phyloP scores from a whole-genome alignment of 2,888 invertebrate species.

The Thalpophila matura region DNA sequence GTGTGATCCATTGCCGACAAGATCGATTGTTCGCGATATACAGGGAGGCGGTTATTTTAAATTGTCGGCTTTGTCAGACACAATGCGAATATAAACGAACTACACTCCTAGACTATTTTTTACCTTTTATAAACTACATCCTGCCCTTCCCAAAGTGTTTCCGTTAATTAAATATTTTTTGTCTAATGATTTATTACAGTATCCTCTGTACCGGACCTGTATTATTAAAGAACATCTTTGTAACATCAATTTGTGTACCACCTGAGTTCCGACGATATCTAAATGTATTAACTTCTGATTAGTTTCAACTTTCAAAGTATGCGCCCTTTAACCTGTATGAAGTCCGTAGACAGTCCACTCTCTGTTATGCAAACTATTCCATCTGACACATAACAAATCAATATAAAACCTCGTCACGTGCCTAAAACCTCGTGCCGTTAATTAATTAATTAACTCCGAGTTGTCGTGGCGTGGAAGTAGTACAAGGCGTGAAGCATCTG shows the following conservation, averaged over 20 bases:
- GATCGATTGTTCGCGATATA: conserved; percentile 86
- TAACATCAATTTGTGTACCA: conserved; percentile 23
- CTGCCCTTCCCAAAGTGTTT: conserved; percentile 77
- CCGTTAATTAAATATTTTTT: conserved; percentile 72
- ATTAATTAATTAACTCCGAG: conserved; percentile 58
- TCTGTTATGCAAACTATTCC: conserved; percentile 25
- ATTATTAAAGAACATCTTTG: conserved; percentile 14
- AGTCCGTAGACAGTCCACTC: conserved; percentile 1
- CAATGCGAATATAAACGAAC: conserved; percentile 81
- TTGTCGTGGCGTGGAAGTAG: conserved; percentile 52
- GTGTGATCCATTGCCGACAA: conserved; percentile 81
- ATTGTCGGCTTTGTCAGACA: conserved; percentile 80
- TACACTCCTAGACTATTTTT: conserved; percentile 81
- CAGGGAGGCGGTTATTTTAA: conserved; percentile 83
- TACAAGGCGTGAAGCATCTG: conserved; percentile 71
- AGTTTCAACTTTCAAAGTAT: conserved; percentile 1
- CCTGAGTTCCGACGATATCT: conserved; percentile 16
- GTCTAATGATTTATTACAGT: conserved; percentile 65
- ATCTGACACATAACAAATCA: conserved; percentile 22
- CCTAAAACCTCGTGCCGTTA: conserved; percentile 58
- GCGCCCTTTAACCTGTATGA: conserved; percentile 18
- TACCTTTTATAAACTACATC: conserved; percentile 82
- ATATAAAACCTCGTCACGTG: conserved; percentile 30
- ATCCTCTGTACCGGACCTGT: conserved; percentile 33
- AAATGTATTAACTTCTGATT: conserved; percentile 6